Percentiles rank a stretch among this genome's conserved stretches.
Evolutionary conservation across 2,888 invertebrate species (phyloP).

Genomic region (Octonoba sinensis): DNA sequence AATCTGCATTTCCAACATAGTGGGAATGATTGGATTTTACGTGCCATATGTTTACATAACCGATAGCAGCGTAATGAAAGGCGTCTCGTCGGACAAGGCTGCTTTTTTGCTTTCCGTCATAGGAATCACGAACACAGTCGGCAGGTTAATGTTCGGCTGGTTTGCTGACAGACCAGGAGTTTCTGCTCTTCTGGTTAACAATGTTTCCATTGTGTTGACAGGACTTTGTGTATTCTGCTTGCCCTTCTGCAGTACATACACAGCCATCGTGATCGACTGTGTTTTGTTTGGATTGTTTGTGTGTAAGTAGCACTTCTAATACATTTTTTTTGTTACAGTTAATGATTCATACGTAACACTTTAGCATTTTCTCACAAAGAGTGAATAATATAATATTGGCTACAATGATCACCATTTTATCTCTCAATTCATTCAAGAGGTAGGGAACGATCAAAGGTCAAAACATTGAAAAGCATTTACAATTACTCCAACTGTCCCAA

Average conservation of each 20-base stretch:
- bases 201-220: slow-evolving; percentile 89
- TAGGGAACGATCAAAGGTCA: too few species aligned
- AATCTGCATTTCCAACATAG: slow-evolving; percentile 92
- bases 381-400: too few species aligned
- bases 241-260: slow-evolving; percentile 85
- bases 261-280: slow-evolving; percentile 83
- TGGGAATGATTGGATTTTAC: slow-evolving; percentile 97
- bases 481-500: too few species aligned
- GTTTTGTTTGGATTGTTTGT: slow-evolving; percentile 84
- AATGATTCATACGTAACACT: neutral
- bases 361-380: neutral
- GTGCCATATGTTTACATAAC: slow-evolving; percentile 96
- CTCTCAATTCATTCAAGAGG: too few species aligned
- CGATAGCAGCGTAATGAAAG: slow-evolving; percentile 79
- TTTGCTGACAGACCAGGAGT: slow-evolving; percentile 84
- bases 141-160: slow-evolving; percentile 89
- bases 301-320: slow-evolving; percentile 62
- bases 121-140: slow-evolving; percentile 90
- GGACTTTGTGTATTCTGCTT: slow-evolving; percentile 86
- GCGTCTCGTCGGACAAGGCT: slow-evolving; percentile 72
- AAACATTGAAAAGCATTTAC: too few species aligned
- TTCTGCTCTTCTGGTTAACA: slow-evolving; percentile 92
- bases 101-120: slow-evolving; percentile 72
- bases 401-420: too few species aligned
- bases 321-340: neutral